These are phyloP conservation scores for Calycopis cecrops DNA, from an alignment of 1,140 invertebrate genomes.

Conservation along the genomic window DNA sequence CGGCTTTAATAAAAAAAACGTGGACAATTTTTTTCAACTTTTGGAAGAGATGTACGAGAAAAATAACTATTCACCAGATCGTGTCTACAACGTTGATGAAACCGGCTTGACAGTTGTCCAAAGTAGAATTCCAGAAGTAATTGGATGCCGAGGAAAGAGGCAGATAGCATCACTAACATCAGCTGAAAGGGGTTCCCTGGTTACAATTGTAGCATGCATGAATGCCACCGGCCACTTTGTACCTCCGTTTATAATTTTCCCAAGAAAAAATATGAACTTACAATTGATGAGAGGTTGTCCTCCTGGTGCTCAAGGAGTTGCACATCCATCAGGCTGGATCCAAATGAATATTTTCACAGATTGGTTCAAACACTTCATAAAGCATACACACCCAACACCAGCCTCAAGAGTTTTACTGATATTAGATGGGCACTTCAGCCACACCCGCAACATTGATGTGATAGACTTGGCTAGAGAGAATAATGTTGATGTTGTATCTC, in stretches of 20 bases:
- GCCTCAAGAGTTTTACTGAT: constrained; percentile 32
- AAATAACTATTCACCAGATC: constrained; percentile 27
- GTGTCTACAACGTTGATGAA: constrained; percentile 54
- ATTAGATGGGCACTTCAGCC: constrained; percentile 34
- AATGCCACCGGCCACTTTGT: constrained; percentile 51
- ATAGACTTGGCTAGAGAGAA: constrained; percentile 46
- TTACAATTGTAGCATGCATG: constrained; percentile 32
- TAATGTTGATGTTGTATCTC: constrained; percentile 46
- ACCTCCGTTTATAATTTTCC: constrained; percentile 34
- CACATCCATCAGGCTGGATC: constrained; percentile 49
- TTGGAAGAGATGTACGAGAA: background rate
- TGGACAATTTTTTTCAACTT: constrained; percentile 37
- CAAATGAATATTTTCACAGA: constrained; percentile 41
- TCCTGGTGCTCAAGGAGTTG: constrained; percentile 37
- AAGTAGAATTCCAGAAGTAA: constrained; percentile 32
- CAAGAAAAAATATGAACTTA: constrained; percentile 45
- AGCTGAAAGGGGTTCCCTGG: constrained; percentile 37
- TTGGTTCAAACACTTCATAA: constrained; percentile 57
- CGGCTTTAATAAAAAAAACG: constrained; percentile 9
- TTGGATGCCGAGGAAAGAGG: constrained; percentile 35
- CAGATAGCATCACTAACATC: constrained; percentile 41
- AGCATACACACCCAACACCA: constrained; percentile 32
- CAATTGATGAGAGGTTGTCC: constrained; percentile 40
- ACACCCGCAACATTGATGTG: constrained; percentile 37
- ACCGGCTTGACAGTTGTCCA: constrained; percentile 40